These are phyloP conservation scores for Solea solea DNA, from an alignment of 2,113 vertebrate species.

Conservation along the genomic window DNA sequence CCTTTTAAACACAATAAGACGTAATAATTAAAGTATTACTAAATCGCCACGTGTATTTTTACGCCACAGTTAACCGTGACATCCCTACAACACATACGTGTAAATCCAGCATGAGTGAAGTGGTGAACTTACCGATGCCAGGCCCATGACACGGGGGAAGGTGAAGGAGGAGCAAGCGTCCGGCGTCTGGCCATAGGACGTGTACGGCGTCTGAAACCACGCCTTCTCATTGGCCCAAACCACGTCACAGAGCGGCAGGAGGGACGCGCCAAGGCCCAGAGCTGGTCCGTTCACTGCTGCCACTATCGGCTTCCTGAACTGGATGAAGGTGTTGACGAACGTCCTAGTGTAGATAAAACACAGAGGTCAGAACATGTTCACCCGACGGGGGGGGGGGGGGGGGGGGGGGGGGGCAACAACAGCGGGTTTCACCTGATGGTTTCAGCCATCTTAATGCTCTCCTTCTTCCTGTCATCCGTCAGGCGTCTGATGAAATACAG, in stretches of 20 bases:
- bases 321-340: conserved; percentile 98
- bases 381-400: background rate
- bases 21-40: too few relatives aligned
- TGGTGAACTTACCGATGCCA: conserved; percentile 89
- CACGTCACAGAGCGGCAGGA: conserved; percentile 96
- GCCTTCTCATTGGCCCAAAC: conserved; percentile 99
- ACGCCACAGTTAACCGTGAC: too few relatives aligned
- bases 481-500: conserved; percentile 95
- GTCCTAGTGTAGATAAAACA: conserved; percentile 81
- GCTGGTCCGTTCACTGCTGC: conserved; percentile 96
- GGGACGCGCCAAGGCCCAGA: conserved; percentile 93
- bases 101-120: too few relatives aligned
- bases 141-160: conserved; percentile 96
- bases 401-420: background rate
- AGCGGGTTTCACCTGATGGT: conserved; percentile 87
- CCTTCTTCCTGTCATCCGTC: conserved; percentile 94
- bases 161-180: conserved; percentile 95
- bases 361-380: background rate
- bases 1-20: too few relatives aligned
- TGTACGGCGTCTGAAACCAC: conserved; percentile 98
- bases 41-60: too few relatives aligned
- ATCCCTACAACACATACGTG: too few relatives aligned
- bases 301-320: conserved; percentile 98
- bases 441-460: conserved; percentile 98
- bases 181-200: conserved; percentile 94